Conservation (phyloP, 2,888 invertebrate species). For the Glomeris marginata region DNA sequence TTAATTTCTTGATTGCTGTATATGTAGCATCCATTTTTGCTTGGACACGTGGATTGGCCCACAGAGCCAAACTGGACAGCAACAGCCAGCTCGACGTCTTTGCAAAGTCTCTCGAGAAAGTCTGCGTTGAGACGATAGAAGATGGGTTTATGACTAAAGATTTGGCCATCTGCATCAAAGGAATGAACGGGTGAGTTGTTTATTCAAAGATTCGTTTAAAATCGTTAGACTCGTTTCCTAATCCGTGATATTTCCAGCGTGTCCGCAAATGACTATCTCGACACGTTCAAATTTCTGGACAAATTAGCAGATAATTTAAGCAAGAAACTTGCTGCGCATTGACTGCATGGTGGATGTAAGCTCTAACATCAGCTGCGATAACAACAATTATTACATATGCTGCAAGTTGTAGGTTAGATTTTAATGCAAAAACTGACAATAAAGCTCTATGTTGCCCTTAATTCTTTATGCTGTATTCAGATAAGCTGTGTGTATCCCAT, state of each 20-base stretch:
- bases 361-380: no score
- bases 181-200: conserved; percentile 55
- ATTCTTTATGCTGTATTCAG: no score
- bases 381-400: no score
- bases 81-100: conserved; percentile 62
- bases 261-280: conserved; percentile 68
- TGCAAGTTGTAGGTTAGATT: no score
- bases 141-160: conserved; percentile 95
- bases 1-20: no score
- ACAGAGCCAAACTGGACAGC: conserved; percentile 84
- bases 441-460: no score
- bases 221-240: not conserved
- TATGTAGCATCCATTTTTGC: conserved; percentile 96
- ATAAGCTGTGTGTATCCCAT: no score
- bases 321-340: conserved; percentile 39
- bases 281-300: conserved; percentile 93
- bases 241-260: conserved; percentile 31
- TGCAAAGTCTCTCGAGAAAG: conserved; percentile 70
- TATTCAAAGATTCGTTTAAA: conserved; percentile 1
- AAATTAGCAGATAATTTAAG: conserved; percentile 82
- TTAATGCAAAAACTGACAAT: no score
- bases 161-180: conserved; percentile 94
- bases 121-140: conserved; percentile 91
- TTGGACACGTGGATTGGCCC: conserved; percentile 86
- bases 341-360: conserved; percentile 33